phyloP scores from a whole-genome alignment of 2,113 vertebrate species.

The Anguilla japonica region DNA sequence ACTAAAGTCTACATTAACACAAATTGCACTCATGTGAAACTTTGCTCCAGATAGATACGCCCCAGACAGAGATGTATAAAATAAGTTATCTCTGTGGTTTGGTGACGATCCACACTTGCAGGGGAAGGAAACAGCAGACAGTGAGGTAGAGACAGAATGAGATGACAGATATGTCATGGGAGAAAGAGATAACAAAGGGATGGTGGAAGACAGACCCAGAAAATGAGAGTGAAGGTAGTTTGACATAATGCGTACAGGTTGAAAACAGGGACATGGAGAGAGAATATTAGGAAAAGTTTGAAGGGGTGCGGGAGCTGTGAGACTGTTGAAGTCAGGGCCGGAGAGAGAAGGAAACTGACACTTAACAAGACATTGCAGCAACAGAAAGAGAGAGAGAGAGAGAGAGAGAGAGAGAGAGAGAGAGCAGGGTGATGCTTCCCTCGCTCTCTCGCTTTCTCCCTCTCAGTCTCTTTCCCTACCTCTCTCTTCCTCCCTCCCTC shows the following conservation, averaged over 20 bases:
- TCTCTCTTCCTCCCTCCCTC: slow-evolving; percentile 40
- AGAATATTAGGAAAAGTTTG: slow-evolving; percentile 7
- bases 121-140: slow-evolving; percentile 22
- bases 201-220: not conserved
- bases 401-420: slow-evolving; percentile 32
- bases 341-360: slow-evolving; percentile 35
- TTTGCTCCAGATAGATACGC: not conserved
- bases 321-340: not conserved
- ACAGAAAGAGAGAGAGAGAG: slow-evolving; percentile 52
- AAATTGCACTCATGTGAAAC: not conserved
- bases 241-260: slow-evolving; percentile 7
- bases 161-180: slow-evolving; percentile 52
- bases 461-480: slow-evolving; percentile 55
- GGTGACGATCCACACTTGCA: not conserved
- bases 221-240: not conserved
- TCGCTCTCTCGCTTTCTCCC: slow-evolving; percentile 14
- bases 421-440: slow-evolving; percentile 70
- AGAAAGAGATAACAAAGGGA: slow-evolving; percentile 51
- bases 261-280: not conserved
- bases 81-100: not conserved
- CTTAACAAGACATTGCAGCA: slow-evolving; percentile 39
- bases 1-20: not conserved
- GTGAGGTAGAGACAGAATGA: slow-evolving; percentile 6
- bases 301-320: not conserved
- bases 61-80: not conserved